Evolutionary conservation across 2,113 vertebrate genomes (phyloP).

Genomic region (Mungos mungo): DNA sequence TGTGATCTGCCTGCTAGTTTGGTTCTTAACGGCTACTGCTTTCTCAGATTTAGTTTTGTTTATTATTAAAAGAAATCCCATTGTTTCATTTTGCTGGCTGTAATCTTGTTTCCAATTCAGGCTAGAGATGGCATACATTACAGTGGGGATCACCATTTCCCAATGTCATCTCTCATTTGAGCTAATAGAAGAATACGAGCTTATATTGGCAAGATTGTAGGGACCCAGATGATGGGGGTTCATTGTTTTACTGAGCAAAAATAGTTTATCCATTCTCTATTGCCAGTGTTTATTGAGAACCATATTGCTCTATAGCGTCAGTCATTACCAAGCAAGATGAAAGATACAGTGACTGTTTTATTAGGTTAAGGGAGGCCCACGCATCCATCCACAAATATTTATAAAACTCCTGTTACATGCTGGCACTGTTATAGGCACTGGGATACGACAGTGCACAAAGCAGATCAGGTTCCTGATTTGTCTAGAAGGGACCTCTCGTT

Average conservation of each 20-base stretch:
- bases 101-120: neutral
- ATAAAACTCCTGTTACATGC: neutral
- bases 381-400: constrained; percentile 1
- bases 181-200: constrained; percentile 44
- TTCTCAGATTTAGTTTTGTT: constrained; percentile 59
- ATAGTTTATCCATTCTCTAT: constrained; percentile 40
- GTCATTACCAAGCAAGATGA: constrained; percentile 55
- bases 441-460: neutral
- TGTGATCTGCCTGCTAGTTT: constrained; percentile 8
- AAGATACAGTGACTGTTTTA: constrained; percentile 3
- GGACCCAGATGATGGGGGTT: constrained; percentile 26
- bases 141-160: constrained; percentile 46
- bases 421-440: neutral
- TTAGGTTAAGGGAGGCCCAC: constrained; percentile 40
- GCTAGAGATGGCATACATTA: constrained; percentile 43
- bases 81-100: constrained; percentile 37
- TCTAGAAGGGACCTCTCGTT: neutral
- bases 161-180: constrained; percentile 57
- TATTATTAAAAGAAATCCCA: constrained; percentile 65
- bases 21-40: neutral
- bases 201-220: constrained; percentile 48
- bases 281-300: constrained; percentile 49
- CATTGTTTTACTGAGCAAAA: constrained; percentile 49
- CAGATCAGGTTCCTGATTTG: neutral
- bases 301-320: neutral